Base-by-base conservation (phyloP, 2,888 invertebrate species). In the Cephus pulcher region DNA sequence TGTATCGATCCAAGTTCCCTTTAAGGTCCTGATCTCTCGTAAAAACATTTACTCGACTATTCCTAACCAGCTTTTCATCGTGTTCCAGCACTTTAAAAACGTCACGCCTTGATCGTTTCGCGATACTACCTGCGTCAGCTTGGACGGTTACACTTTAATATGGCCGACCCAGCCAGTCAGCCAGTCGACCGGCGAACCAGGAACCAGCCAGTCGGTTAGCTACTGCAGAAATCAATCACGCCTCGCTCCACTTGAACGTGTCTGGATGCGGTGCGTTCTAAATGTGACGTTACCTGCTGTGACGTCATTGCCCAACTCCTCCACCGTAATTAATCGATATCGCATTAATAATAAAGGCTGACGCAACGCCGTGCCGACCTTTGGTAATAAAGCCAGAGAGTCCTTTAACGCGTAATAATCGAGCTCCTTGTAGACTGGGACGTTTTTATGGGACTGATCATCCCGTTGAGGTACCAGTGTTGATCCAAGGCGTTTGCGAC, bases 161-260 rank as follows among this genome's bases (percentile, higher is more conserved):
- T 33, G 32, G 32, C 71, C 71, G 71, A 32, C 32, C 71, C 33
- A 71, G 32, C 71, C 71, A 15, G 71, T 6, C 15, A 12, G 33
- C 70, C 70, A 15, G 33, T 70, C 33, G 70, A 12, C 71, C 71
- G 4, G 3, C 71, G 71, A 71, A 33, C 32, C 71, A 56, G 71
- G 30, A 71, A 71, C 71, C 23, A 56, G 15, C 40, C 40, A 56
- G 40, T 56, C 23, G 40, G 40, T 56, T 71, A 71, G 71, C 71
- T 71, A 33, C 71, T 33, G 71, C 33, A 71, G 71, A 71, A 71
- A 71, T 71, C 71, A 71, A 71, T 71, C 71, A 33, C 32, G 71
- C 12, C 40, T 56, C 15, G 40, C 6, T 56, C 40, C 40, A 56
- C 40, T 56, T 0, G 23, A 56, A 56, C 40, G 40, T 56, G 23